phyloP scores from a whole-genome alignment of 2,888 invertebrate species.

The Lasioglossum marginatum region DNA sequence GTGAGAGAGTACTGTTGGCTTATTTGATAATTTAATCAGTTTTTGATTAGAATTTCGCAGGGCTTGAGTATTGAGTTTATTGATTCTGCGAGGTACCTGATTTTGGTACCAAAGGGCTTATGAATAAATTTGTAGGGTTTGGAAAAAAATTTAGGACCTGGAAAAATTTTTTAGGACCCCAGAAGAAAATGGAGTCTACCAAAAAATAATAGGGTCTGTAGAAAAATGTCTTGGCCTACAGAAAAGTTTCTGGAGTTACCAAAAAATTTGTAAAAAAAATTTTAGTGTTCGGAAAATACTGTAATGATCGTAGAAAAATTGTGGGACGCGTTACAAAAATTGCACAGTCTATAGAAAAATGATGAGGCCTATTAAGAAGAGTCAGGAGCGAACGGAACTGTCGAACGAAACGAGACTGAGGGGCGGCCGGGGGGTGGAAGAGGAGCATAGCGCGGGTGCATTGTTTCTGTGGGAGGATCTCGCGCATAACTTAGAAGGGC shows the following conservation, averaged over 20 bases:
- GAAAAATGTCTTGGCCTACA: background rate
- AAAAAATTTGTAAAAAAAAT: background rate
- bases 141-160: background rate
- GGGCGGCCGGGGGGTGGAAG: conserved; percentile 16
- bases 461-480: conserved; percentile 84
- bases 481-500: conserved; percentile 81
- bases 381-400: conserved; percentile 40
- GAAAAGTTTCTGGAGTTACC: background rate
- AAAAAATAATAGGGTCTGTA: background rate
- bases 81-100: too few relatives aligned
- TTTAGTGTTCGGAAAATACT: background rate
- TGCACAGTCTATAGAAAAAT: background rate
- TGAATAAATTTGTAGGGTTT: background rate
- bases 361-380: background rate
- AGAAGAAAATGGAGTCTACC: too few relatives aligned
- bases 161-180: too few relatives aligned
- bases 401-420: conserved; percentile 44
- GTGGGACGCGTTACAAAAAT: background rate
- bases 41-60: too few relatives aligned
- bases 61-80: too few relatives aligned
- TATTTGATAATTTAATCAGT: too few relatives aligned
- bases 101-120: too few relatives aligned
- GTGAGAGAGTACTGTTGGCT: background rate
- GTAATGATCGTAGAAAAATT: background rate
- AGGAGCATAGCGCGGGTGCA: conserved; percentile 70